These are phyloP conservation scores for Troides aeacus DNA, from an alignment of 2,888 invertebrate species.

Conservation along the genomic window DNA sequence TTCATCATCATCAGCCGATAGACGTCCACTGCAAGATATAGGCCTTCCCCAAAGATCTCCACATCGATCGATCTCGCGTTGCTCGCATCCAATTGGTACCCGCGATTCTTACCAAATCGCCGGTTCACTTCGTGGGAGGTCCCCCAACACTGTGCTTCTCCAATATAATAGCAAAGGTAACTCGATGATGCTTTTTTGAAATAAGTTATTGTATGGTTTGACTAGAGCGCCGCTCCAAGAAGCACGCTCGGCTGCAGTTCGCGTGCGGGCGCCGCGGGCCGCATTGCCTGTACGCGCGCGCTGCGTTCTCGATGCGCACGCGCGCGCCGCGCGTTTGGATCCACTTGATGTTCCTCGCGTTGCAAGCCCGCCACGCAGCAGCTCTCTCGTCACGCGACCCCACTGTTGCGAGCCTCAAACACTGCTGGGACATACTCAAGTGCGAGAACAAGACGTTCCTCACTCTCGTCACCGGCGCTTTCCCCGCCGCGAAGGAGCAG, in stretches of 20 bases:
- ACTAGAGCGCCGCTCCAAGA: slow-evolving; percentile 88
- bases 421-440: slow-evolving; percentile 97
- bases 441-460: slow-evolving; percentile 93
- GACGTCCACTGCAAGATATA: too few relatives aligned
- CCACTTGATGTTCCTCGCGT: slow-evolving; percentile 96
- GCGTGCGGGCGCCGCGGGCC: slow-evolving; percentile 91
- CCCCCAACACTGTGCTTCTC: too few relatives aligned
- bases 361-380: slow-evolving; percentile 89
- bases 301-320: slow-evolving; percentile 88
- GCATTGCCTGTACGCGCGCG: slow-evolving; percentile 92
- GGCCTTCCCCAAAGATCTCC: too few relatives aligned
- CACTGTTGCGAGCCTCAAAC: slow-evolving; percentile 90
- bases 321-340: slow-evolving; percentile 94
- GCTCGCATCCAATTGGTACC: too few relatives aligned
- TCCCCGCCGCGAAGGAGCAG: slow-evolving; percentile 95
- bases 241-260: slow-evolving; percentile 92
- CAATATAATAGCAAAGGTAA: too few relatives aligned
- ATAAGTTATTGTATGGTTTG: not conserved
- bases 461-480: slow-evolving; percentile 95
- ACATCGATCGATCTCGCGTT: too few relatives aligned
- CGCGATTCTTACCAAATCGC: too few relatives aligned
- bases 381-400: slow-evolving; percentile 90
- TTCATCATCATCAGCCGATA: too few relatives aligned
- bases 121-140: too few relatives aligned
- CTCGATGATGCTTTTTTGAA: too few relatives aligned